Conservation (phyloP, 64 coral and sea anemone species). For the Acropora tenuis region DNA sequence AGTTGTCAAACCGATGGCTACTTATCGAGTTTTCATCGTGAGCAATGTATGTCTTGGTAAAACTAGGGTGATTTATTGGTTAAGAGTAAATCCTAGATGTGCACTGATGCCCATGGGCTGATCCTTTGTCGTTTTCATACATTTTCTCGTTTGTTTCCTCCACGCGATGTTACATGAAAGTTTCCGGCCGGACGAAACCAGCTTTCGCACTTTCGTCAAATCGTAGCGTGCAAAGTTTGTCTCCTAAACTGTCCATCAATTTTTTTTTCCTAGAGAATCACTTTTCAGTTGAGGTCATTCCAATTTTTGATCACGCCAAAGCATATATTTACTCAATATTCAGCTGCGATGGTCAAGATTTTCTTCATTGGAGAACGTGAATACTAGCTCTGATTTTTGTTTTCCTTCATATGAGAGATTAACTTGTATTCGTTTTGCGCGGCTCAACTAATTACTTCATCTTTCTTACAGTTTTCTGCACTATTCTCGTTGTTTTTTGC, state of each 20-base stretch:
- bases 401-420: not conserved
- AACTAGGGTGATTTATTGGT: not conserved
- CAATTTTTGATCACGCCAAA: not conserved
- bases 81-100: not conserved
- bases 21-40: not conserved
- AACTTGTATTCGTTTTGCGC: not conserved
- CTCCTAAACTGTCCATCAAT: not conserved
- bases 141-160: not conserved
- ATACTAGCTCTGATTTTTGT: not conserved
- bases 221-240: not conserved
- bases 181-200: slow-evolving; percentile 14
- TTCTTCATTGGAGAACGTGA: not conserved
- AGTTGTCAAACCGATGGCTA: not conserved
- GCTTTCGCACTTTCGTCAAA: not conserved
- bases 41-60: not conserved
- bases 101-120: not conserved
- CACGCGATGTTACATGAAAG: not conserved
- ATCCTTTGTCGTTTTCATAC: not conserved
- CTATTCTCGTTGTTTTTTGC: not conserved
- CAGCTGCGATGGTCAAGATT: slow-evolving; percentile 20
- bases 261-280: not conserved
- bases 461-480: too few species aligned
- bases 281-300: not conserved
- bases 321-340: not conserved
- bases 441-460: too few species aligned